Evolutionary conservation across 2,113 vertebrate genomes (phyloP), one percentile per base, ranked within the genome.

Genomic region (Periophthalmodon schlosseri): DNA sequence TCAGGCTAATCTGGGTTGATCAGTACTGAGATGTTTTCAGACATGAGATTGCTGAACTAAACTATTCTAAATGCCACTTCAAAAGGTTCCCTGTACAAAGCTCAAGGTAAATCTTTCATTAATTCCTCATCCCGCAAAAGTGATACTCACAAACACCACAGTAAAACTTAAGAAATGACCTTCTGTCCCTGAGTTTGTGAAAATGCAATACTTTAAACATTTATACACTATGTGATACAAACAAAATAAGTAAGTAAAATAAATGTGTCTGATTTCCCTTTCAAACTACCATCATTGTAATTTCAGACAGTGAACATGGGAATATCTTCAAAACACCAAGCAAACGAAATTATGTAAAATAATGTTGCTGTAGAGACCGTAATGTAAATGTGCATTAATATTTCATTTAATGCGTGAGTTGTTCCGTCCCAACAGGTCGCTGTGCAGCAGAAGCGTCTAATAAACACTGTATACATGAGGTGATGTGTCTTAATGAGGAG

Each of bases 401-500:
- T 65, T 65, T 39, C 18, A 65, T 65, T 39, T 13, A 44, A 36
- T 44, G 34, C 11, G 16, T 5, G 33, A 44, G 34, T 9, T 65
- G 15, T 63, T 3, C 12, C 1, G 6, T 63, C 60, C 28, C 60
- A 63, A 63, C 60, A 63, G 60, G 60, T 61, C 13, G 12, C 15
- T 36, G 60, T 39, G 63, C 18, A 44, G 63, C 34, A 3, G 5
- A 39, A n/a, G 34, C 3, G 11, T 4, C 34, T 72, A 73, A 83
- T 77, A 81, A 73, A 49, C 60, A 69, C 44, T 56, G 34, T 10
- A 66, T 54, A 63, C 44, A 52, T 47, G 63, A 70, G 39, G 72
- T 82, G 56, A 70, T 82, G 73, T 73, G 69, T 78, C 76, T 67
- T 80, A 78, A 88, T 74, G 79, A 81, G 76, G 28, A 49, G 77